phyloP scores from a whole-genome alignment of 1,140 invertebrate genomes.

The Caenorhabditis remanei region DNA sequence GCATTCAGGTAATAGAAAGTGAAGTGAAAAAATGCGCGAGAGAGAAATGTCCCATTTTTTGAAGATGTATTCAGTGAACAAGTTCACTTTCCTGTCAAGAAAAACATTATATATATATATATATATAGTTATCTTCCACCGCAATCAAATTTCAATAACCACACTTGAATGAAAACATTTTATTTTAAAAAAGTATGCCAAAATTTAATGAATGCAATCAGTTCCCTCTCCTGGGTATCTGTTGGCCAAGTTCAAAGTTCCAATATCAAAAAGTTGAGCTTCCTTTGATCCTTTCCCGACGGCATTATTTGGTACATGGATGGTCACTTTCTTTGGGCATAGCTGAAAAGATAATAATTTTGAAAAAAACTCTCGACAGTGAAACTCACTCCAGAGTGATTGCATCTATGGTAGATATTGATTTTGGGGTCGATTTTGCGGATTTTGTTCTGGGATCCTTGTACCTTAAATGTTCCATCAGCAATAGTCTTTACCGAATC shows the following conservation, averaged over 20 bases:
- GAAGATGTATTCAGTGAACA: too few relatives aligned
- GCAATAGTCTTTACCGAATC: slow-evolving; percentile 70
- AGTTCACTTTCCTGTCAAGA: too few relatives aligned
- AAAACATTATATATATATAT: too few relatives aligned
- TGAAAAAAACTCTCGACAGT: not conserved
- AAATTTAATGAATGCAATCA: slow-evolving; percentile 42
- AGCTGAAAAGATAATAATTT: not conserved
- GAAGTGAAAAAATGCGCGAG: too few relatives aligned
- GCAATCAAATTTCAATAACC: too few relatives aligned
- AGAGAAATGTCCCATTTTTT: too few relatives aligned
- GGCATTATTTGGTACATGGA: slow-evolving; percentile 44
- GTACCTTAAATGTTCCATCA: slow-evolving; percentile 70
- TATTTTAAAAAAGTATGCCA: too few relatives aligned
- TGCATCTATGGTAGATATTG: slow-evolving; percentile 76
- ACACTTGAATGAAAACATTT: too few relatives aligned
- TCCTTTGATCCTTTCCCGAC: slow-evolving; percentile 13
- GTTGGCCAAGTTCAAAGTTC: slow-evolving; percentile 19
- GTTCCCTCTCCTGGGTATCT: slow-evolving; percentile 41
- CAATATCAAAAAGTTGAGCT: slow-evolving; percentile 14
- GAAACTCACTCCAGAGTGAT: slow-evolving; percentile 67
- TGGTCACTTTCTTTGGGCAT: slow-evolving; percentile 36
- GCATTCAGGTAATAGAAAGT: too few relatives aligned
- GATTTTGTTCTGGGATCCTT: slow-evolving; percentile 73
- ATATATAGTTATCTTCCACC: too few relatives aligned
- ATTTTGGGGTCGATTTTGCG: slow-evolving; percentile 74